These are phyloP conservation scores for Odontesthes bonariensis DNA, from an alignment of 2,113 vertebrate species.

Conservation along the genomic window DNA sequence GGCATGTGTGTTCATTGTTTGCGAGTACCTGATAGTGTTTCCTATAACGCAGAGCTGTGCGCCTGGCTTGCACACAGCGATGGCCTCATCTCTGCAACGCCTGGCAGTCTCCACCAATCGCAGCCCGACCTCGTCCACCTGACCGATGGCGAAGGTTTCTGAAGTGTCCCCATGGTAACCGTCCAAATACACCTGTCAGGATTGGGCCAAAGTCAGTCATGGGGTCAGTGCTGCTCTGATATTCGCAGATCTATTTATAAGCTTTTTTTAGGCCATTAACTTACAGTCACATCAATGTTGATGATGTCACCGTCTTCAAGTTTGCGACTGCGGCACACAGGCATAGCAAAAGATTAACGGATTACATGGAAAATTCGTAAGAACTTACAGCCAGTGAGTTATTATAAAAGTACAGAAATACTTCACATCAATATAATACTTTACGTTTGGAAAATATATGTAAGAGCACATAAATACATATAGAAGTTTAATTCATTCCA, in stretches of 20 bases:
- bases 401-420: neutral
- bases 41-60: constrained; percentile 92
- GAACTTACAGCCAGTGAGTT: neutral
- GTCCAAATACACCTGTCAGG: constrained; percentile 90
- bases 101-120: constrained; percentile 90
- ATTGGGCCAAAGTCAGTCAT: neutral
- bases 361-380: neutral
- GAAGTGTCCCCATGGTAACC: constrained; percentile 99
- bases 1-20: neutral
- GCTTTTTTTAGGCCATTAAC: constrained; percentile 43
- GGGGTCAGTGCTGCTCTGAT: neutral
- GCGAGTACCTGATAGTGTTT: constrained; percentile 93
- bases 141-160: constrained; percentile 95
- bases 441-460: neutral
- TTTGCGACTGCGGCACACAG: constrained; percentile 86
- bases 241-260: neutral
- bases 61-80: constrained; percentile 89
- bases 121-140: constrained; percentile 89
- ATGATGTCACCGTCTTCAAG: constrained; percentile 98
- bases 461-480: no score
- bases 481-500: no score
- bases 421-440: neutral
- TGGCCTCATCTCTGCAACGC: constrained; percentile 94
- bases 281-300: constrained; percentile 98
- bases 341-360: neutral